Base-by-base conservation (phyloP, 30 jellyfish, hydroid and myxozoan genomes). In the Morbakka virulenta region DNA sequence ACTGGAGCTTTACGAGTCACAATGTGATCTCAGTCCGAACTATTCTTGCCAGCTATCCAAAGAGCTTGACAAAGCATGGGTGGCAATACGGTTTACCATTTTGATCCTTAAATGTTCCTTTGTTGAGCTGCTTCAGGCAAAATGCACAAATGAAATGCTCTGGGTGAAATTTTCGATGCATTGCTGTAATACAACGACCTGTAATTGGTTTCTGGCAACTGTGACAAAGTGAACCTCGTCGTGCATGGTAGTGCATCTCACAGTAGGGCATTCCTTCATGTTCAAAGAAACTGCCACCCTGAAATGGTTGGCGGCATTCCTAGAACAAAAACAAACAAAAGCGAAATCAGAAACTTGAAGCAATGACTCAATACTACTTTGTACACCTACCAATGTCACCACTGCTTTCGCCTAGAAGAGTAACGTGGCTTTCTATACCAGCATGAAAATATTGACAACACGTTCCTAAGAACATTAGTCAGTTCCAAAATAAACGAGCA, bases 181-280 rank as follows among this genome's bases (percentile, higher is more conserved):
- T 85, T 32, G 96, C 98, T 1, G 98, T 83, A 28, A 90, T 85
- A 53, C 96, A 90, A 9, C 96, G 80, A 28, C 98, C 98, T 28
- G 96, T 85, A 68, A 90, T 90, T 27, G 98, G 98, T 48, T 90
- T 90, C 51, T 90, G 96, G 92, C 98, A 90, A 52, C 96, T 90
- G 89, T 83, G 84, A 83, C 98, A 90, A 14, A 90, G 79, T n/a
- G 98, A 90, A 6, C 98, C 98, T 12, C 98, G 98, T 53, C 96
- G 64, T 6, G 96, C 96, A 47, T 90, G 98, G 74, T 90, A 90
- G 57, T 90, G 98, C 98, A 90, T 83, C 68, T 90, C 98, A 61
- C 98, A 90, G 52, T 90, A 90, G 4, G 98, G 96, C 96, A 83
- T 90, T 6, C 96, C 96, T 69, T 90, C 98, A 68, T 83, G 96